Conservation (phyloP, 2,888 invertebrate genomes). For the Cheilosia vulpina region DNA sequence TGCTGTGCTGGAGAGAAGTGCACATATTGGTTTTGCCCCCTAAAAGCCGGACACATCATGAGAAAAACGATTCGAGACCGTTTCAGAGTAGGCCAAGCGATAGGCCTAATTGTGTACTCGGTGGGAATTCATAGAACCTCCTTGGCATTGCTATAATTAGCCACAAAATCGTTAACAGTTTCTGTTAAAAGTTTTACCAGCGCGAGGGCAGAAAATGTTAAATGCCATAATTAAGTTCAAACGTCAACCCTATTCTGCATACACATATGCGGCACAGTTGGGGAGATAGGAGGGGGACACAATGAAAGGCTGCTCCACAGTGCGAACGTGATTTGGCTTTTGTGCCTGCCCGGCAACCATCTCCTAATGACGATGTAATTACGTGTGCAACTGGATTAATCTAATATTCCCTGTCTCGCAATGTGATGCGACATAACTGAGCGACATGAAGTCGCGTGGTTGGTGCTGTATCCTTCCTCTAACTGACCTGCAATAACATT, state of each 20-base stretch:
- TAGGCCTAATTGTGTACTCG: conserved; percentile 24
- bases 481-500: conserved; percentile 40
- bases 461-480: neutral
- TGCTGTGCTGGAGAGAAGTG: conserved; percentile 31
- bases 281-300: neutral
- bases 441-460: neutral
- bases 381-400: conserved; percentile 58
- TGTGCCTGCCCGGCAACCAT: conserved; percentile 31
- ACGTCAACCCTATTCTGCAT: conserved; percentile 13
- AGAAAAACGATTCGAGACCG: conserved; percentile 30
- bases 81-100: neutral
- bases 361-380: conserved; percentile 50
- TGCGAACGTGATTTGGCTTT: conserved; percentile 27
- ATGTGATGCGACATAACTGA: conserved; percentile 22
- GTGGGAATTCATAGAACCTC: neutral
- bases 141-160: conserved; percentile 36
- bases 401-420: conserved; percentile 30
- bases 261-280: neutral
- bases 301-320: conserved; percentile 1
- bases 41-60: conserved; percentile 52
- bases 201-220: conserved; percentile 8
- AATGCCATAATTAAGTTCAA: conserved; percentile 37
- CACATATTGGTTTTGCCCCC: conserved; percentile 56
- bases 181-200: conserved; percentile 25
- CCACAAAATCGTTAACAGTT: conserved; percentile 30